phyloP scores from a whole-genome alignment of 2,113 vertebrate genomes.

The Orthonyx spaldingii region DNA sequence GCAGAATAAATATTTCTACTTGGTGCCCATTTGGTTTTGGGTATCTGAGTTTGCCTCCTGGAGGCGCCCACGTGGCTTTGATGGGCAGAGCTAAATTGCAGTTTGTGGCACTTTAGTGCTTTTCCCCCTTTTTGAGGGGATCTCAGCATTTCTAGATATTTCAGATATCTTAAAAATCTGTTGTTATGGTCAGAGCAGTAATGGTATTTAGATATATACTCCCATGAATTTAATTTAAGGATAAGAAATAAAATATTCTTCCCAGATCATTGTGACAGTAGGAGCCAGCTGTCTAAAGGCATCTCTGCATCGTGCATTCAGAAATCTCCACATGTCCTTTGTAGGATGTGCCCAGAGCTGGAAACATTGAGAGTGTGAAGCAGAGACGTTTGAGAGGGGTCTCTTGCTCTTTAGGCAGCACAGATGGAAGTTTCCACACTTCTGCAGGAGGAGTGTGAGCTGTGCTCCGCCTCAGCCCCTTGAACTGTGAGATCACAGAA shows the following conservation, averaged over 20 bases:
- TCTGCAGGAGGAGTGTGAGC: rapidly evolving
- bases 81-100: background rate
- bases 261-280: background rate
- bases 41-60: background rate
- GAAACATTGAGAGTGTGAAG: background rate
- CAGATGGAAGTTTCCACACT: background rate
- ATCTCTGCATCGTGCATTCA: rapidly evolving
- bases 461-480: background rate
- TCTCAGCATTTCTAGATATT: background rate
- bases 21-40: background rate
- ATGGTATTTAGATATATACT: background rate
- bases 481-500: background rate
- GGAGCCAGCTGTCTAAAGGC: background rate
- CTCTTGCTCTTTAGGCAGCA: background rate
- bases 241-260: background rate
- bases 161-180: background rate
- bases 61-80: background rate
- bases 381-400: background rate
- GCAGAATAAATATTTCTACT: background rate
- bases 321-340: rapidly evolving
- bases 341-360: background rate
- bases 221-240: background rate
- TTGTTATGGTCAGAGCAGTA: background rate
- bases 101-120: background rate
- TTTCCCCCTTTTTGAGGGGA: background rate